Conservation (phyloP, 2,113 vertebrate genomes). For the Gulo gulo region DNA sequence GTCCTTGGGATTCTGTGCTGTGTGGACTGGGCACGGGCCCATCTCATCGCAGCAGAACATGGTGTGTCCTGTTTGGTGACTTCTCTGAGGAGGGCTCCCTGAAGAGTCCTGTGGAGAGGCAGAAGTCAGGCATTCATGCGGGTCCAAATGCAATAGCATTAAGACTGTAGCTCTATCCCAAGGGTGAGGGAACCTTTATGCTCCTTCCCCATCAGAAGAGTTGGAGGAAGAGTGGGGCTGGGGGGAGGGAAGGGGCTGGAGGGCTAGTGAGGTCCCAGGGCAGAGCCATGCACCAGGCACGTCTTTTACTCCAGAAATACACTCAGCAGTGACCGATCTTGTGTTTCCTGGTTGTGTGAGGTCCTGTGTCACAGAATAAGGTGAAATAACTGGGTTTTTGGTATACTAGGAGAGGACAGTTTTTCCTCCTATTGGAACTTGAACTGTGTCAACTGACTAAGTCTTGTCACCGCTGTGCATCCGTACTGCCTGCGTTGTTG, state of each 20-base stretch:
- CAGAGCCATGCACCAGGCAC: not conserved
- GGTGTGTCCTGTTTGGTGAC: not conserved
- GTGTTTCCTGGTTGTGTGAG: not conserved
- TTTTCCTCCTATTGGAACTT: not conserved
- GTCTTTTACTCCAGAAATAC: not conserved
- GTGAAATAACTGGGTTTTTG: not conserved
- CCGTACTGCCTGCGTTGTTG: not conserved
- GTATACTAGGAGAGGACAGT: not conserved
- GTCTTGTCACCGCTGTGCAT: not conserved
- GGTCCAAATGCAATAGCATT: not conserved
- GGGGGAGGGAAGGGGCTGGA: not conserved
- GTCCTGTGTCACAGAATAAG: not conserved
- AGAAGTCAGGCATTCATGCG: not conserved
- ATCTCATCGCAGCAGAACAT: not conserved
- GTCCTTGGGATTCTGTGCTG: not conserved
- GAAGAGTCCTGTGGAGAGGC: not conserved
- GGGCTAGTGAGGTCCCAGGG: not conserved
- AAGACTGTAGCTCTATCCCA: not conserved
- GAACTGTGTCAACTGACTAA: not conserved
- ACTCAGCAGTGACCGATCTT: not conserved
- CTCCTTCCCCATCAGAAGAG: not conserved
- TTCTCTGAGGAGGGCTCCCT: not conserved
- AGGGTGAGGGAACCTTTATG: not conserved
- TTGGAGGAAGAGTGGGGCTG: not conserved
- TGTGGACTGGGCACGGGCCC: not conserved